Evolutionary conservation across 2,113 vertebrate species (phyloP), one percentile per base, ranked within the genome.

Genomic region (Labrus mixtus): DNA sequence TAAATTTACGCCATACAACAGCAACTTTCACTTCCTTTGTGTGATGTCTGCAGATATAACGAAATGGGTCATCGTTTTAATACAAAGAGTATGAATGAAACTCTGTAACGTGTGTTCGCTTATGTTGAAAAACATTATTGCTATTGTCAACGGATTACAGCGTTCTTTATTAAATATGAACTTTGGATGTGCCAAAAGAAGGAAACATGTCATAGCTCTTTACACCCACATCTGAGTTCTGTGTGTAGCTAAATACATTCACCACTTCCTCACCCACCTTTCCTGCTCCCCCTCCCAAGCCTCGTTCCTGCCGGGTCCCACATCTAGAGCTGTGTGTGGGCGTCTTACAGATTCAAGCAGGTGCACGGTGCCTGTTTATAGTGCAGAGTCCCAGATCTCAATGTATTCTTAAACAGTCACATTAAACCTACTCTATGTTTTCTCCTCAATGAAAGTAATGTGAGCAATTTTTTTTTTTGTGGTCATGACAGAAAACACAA

Each of bases 211-310:
- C 36, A 53, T 57, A 75, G 67, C 9, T 23, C 16, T 71, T 71
- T 72, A 57, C 53, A 60, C 58, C 75, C 83, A 89, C 78, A 76
- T 85, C 36, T 81, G 62, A 65, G 43, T 73, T 60, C 4, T 60
- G 81, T 55, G 90, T 87, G 62, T 79, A 79, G 53, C 79, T 71
- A 41, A 66, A 68, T 46, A 25, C 25, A n/a, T 63, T 67, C 62
- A 88, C 85, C 88, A 89, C 90, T 87, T 92, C 89, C 92, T 89
- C 82, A 87, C 71, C 81, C 77, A 82, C 76, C 71, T 87, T 87
- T 89, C 79, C 83, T 87, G 81, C 85, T 75, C 62, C 85, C 81
- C 60, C 20, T 72, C 59, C 76, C 17, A 54, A 78, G 79, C 75
- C 76, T 79, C 83, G 72, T 82, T 85, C 86, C 82, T 73, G 68